Evolutionary conservation across 1,140 invertebrate genomes (phyloP).

Genomic region (Littorina saxatilis): DNA sequence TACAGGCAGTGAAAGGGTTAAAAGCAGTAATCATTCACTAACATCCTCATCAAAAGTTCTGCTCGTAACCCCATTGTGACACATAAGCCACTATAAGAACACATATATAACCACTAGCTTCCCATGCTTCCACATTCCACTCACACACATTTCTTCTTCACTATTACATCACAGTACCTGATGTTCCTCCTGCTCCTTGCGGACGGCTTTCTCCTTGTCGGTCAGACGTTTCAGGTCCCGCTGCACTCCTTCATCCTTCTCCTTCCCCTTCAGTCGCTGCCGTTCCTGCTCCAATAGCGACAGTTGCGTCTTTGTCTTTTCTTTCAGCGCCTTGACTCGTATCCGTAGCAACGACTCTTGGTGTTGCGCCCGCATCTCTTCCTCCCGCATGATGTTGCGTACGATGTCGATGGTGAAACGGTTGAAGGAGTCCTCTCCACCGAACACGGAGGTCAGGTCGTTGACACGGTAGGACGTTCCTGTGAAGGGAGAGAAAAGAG

Average conservation of each 20-base stretch:
- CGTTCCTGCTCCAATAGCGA: constrained; percentile 79
- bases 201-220: constrained; percentile 76
- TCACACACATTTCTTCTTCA: too few relatives aligned
- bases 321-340: constrained; percentile 78
- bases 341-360: constrained; percentile 78
- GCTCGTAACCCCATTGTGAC: too few relatives aligned
- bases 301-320: constrained; percentile 80
- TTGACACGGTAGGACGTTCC: constrained; percentile 4
- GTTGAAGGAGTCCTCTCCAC: constrained; percentile 70
- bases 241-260: constrained; percentile 53
- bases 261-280: constrained; percentile 72
- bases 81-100: too few relatives aligned
- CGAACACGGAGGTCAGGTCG: constrained; percentile 62
- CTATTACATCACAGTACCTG: too few relatives aligned
- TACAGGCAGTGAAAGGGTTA: too few relatives aligned
- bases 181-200: constrained; percentile 65
- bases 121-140: too few relatives aligned
- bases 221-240: constrained; percentile 66
- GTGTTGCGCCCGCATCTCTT: constrained; percentile 72
- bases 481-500: not conserved
- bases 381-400: constrained; percentile 74
- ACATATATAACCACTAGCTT: too few relatives aligned
- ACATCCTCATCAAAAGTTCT: too few relatives aligned
- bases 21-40: too few relatives aligned
- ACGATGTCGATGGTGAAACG: constrained; percentile 74